Evolutionary conservation across 2,113 vertebrate genomes (phyloP).

Genomic region (Bagarius yarrelli): DNA sequence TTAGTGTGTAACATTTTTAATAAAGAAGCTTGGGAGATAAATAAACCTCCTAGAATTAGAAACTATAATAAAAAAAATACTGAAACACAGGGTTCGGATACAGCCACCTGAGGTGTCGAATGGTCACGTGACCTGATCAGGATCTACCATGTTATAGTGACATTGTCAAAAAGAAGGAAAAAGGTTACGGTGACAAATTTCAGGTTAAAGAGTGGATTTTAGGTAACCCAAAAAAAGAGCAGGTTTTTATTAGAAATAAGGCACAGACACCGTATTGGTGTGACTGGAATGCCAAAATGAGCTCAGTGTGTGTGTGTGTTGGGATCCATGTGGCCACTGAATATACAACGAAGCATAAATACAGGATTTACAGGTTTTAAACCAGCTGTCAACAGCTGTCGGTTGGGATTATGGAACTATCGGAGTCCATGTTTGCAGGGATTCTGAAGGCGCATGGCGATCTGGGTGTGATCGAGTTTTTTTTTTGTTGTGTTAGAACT

Average conservation of each 20-base stretch:
- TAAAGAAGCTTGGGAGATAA: not conserved
- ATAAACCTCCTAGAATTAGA: not conserved
- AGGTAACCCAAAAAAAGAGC: not conserved
- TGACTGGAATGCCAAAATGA: conserved; percentile 44
- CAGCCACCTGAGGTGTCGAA: not conserved
- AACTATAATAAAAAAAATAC: too few species aligned
- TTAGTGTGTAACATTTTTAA: not conserved
- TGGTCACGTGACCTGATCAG: not conserved
- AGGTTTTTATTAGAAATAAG: conserved; percentile 13
- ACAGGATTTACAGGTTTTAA: conserved; percentile 18
- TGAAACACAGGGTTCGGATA: not conserved
- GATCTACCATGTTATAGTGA: not conserved
- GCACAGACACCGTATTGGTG: conserved; percentile 38
- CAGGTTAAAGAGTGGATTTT: not conserved
- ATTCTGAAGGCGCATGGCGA: conserved; percentile 1
- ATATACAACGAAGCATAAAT: not conserved
- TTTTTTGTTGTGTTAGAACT: conserved; percentile 25
- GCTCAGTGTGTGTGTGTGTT: conserved; percentile 25
- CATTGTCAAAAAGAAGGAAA: not conserved
- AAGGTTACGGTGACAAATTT: too few species aligned
- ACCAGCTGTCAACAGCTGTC: conserved; percentile 45
- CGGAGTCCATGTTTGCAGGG: not conserved
- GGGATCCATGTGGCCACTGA: conserved; percentile 29
- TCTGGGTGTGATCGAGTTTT: conserved; percentile 38
- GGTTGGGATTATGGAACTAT: not conserved